Conservation (phyloP, 2,797 vertebrate species). For the Botia kubotai region DNA sequence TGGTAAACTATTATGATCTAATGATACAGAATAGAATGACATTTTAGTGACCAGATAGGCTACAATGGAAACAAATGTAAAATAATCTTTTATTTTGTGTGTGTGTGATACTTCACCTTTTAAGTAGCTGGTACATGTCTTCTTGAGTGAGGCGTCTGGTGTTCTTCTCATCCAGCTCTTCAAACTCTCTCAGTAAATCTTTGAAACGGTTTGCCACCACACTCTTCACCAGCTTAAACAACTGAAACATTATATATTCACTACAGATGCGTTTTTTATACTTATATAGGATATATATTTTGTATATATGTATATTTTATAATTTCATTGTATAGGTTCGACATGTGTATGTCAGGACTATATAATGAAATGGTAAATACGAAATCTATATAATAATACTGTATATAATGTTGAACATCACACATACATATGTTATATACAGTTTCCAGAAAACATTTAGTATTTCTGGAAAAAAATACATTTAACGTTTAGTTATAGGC, state of each 20-base stretch:
- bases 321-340: too few relatives aligned
- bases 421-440: too few relatives aligned
- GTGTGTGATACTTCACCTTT: slow-evolving; percentile 36
- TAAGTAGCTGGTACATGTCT: slow-evolving; percentile 59
- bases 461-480: too few relatives aligned
- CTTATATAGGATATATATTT: background rate
- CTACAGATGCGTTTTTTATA: background rate
- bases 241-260: slow-evolving; percentile 38
- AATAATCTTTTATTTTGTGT: background rate
- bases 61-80: background rate
- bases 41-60: background rate
- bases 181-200: slow-evolving; percentile 59
- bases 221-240: slow-evolving; percentile 63
- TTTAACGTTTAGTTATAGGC: background rate
- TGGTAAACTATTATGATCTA: background rate
- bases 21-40: background rate
- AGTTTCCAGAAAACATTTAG: too few relatives aligned
- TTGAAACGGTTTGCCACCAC: slow-evolving; percentile 56
- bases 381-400: too few relatives aligned
- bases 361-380: too few relatives aligned
- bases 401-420: too few relatives aligned
- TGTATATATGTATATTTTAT: background rate
- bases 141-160: slow-evolving; percentile 59
- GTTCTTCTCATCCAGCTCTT: slow-evolving; percentile 65
- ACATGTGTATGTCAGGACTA: too few relatives aligned